Conservation (phyloP, 2,888 invertebrate genomes). For the Macaria liturata region DNA sequence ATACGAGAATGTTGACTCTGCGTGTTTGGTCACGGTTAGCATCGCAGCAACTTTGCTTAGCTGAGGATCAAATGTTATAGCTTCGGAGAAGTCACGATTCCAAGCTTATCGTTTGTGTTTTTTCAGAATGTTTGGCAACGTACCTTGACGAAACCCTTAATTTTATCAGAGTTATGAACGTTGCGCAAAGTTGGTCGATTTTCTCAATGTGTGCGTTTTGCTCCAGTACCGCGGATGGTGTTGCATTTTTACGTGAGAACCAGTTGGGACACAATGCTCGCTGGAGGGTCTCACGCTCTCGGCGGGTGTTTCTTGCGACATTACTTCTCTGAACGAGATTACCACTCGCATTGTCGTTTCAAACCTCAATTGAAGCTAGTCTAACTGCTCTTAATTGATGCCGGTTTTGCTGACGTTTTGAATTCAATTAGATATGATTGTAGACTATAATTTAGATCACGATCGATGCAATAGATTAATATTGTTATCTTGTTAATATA, state of each 20-base stretch:
- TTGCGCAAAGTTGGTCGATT: conserved; percentile 48
- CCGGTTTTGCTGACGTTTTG: conserved; percentile 38
- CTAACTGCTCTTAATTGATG: conserved; percentile 44
- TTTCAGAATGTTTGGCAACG: conserved; percentile 29
- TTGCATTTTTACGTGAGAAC: conserved; percentile 71
- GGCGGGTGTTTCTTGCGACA: conserved; percentile 71
- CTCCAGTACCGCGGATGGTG: conserved; percentile 52
- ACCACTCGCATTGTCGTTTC: conserved; percentile 46
- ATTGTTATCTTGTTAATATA: conserved; percentile 12
- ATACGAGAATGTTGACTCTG: conserved; percentile 39
- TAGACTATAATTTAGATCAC: conserved; percentile 14
- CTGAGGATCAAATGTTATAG: conserved; percentile 33
- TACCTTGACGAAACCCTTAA: conserved; percentile 32
- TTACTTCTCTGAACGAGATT: conserved; percentile 44
- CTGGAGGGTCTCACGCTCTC: conserved; percentile 67
- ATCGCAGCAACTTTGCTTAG: conserved; percentile 32
- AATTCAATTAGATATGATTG: conserved; percentile 41
- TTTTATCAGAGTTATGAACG: conserved; percentile 39
- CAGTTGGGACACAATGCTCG: conserved; percentile 62
- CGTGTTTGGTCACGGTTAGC: conserved; percentile 36
- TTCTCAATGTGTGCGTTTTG: conserved; percentile 60
- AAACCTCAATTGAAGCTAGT: conserved; percentile 41
- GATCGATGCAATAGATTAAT: background rate
- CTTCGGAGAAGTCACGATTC: conserved; percentile 38
- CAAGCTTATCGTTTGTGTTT: conserved; percentile 25